These are phyloP conservation scores for Corvus cornix DNA, from an alignment of 2,113 vertebrate genomes.

Conservation along the genomic window DNA sequence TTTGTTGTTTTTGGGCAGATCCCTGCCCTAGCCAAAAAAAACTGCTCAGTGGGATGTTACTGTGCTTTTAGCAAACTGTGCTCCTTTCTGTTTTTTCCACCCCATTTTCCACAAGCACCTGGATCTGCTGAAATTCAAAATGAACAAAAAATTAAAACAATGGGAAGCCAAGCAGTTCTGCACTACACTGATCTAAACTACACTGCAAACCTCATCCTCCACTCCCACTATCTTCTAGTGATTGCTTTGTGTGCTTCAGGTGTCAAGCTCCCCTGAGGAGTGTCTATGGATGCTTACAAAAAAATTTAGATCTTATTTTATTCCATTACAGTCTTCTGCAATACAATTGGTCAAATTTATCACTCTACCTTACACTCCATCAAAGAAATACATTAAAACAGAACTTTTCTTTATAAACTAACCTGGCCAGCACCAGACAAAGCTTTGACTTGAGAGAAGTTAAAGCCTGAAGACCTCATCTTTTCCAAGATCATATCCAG, in stretches of 20 bases:
- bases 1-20: not conserved
- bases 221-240: not conserved
- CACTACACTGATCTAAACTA: not conserved
- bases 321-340: not conserved
- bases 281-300: not conserved
- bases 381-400: not conserved
- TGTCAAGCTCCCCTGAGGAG: not conserved
- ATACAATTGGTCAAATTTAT: not conserved
- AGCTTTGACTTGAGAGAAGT: conserved; percentile 84
- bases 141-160: not conserved
- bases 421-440: conserved; percentile 95
- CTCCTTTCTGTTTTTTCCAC: not conserved
- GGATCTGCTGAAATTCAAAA: not conserved
- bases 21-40: not conserved
- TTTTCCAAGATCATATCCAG: conserved; percentile 88
- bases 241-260: not conserved
- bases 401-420: conserved; percentile 3
- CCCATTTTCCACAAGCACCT: not conserved
- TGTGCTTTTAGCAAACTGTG: not conserved
- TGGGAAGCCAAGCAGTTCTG: not conserved
- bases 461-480: conserved; percentile 83
- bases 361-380: not conserved
- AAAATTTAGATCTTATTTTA: not conserved
- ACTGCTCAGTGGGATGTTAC: not conserved
- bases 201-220: not conserved